These are phyloP conservation scores for Cebidichthys violaceus DNA, from an alignment of 2,113 vertebrate species.

Conservation along the genomic window DNA sequence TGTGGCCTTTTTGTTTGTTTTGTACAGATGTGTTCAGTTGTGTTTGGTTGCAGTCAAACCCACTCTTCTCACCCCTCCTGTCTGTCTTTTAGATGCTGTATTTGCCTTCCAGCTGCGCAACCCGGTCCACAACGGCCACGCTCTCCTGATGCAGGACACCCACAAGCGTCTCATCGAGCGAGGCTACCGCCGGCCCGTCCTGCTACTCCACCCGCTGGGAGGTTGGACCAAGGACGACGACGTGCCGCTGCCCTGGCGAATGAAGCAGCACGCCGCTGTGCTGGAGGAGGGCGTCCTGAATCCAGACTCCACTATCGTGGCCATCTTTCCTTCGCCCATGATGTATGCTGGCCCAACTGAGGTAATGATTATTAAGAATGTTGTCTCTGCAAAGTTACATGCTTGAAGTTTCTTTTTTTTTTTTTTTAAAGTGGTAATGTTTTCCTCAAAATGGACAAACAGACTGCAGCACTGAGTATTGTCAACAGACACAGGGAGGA, in stretches of 20 bases:
- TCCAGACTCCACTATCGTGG: slow-evolving; percentile 92
- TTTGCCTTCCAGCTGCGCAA: slow-evolving; percentile 99
- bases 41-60: slow-evolving; percentile 24
- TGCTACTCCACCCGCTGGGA: slow-evolving; percentile 95
- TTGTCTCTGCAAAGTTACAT: slow-evolving; percentile 6
- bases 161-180: slow-evolving; percentile 92
- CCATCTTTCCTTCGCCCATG: slow-evolving; percentile 99
- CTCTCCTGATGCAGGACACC: slow-evolving; percentile 97
- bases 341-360: slow-evolving; percentile 99
- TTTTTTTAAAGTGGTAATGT: no score
- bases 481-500: slow-evolving; percentile 16
- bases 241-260: slow-evolving; percentile 94
- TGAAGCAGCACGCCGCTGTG: slow-evolving; percentile 96
- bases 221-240: slow-evolving; percentile 99
- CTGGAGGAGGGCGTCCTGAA: slow-evolving; percentile 93
- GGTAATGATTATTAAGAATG: slow-evolving; percentile 78
- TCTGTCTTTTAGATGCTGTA: slow-evolving; percentile 88
- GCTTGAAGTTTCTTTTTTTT: slow-evolving; percentile 34
- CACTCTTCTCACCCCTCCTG: neutral
- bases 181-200: slow-evolving; percentile 93
- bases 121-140: slow-evolving; percentile 97
- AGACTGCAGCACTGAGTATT: slow-evolving; percentile 14
- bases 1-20: slow-evolving; percentile 43
- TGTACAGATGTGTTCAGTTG: slow-evolving; percentile 28
- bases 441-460: no score